Conservation (phyloP, 2,888 invertebrate species). For the Sussaba pulchella region DNA sequence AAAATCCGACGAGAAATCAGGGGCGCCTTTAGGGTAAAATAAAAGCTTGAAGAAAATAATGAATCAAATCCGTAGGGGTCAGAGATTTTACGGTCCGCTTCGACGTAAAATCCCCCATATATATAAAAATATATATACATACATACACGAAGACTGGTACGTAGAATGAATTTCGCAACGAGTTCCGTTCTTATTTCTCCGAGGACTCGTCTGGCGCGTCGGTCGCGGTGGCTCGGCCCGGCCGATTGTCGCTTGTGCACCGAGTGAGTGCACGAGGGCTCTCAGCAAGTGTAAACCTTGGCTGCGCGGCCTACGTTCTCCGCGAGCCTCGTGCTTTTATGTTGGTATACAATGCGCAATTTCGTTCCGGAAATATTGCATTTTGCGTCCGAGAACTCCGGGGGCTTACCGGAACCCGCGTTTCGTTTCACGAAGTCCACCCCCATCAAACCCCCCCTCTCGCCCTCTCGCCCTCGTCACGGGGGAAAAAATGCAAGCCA, state of each 20-base stretch:
- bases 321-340: constrained; percentile 29
- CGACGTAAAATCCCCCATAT: too few species aligned
- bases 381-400: constrained; percentile 64
- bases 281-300: constrained; percentile 35
- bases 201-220: constrained; percentile 68
- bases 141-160: constrained; percentile 38
- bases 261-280: constrained; percentile 32
- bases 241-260: constrained; percentile 60
- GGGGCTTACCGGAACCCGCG: constrained; percentile 39
- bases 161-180: constrained; percentile 72
- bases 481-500: constrained; percentile 24
- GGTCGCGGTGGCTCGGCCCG: constrained; percentile 63
- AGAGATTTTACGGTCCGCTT: too few species aligned
- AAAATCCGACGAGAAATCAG: too few species aligned
- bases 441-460: not conserved
- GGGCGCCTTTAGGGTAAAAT: too few species aligned
- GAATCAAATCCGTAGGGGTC: too few species aligned
- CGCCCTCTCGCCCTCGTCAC: not conserved
- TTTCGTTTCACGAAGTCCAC: constrained; percentile 33
- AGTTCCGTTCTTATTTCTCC: constrained; percentile 75
- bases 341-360: constrained; percentile 69
- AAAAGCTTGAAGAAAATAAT: too few species aligned
- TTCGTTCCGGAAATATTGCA: constrained; percentile 76
- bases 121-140: not conserved
- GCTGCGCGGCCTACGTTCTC: constrained; percentile 29